These are phyloP conservation scores for Emmelina monodactyla DNA, from an alignment of 2,888 invertebrate genomes.

Conservation along the genomic window DNA sequence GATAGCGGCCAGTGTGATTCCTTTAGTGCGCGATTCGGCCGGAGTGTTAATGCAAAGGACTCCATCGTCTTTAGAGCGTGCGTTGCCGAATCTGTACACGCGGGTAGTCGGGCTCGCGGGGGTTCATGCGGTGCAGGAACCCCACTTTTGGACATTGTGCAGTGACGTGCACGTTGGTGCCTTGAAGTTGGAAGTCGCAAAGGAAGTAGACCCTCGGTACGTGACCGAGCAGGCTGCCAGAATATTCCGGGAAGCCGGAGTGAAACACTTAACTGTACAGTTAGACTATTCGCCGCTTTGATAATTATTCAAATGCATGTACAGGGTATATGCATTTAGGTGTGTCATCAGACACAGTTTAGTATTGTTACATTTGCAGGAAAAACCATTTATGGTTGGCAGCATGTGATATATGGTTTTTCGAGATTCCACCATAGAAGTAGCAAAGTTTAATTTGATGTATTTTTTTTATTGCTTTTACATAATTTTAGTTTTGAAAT, in stretches of 20 bases:
- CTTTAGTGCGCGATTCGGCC: slow-evolving; percentile 86
- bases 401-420: too few species aligned
- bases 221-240: slow-evolving; percentile 91
- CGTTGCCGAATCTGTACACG: slow-evolving; percentile 87
- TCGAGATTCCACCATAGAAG: too few species aligned
- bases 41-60: slow-evolving; percentile 94
- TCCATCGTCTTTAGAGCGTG: slow-evolving; percentile 81
- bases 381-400: too few species aligned
- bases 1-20: slow-evolving; percentile 86
- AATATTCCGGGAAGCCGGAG: slow-evolving; percentile 93
- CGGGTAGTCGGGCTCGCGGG: slow-evolving; percentile 90
- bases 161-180: slow-evolving; percentile 93
- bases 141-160: slow-evolving; percentile 98
- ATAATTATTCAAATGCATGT: slow-evolving; percentile 32
- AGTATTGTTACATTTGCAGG: too few species aligned
- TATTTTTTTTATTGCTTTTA: too few species aligned
- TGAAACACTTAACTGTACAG: slow-evolving; percentile 91
- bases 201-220: slow-evolving; percentile 91
- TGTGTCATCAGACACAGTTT: too few species aligned
- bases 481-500: too few species aligned
- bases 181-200: slow-evolving; percentile 93
- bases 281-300: slow-evolving; percentile 83
- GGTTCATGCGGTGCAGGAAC: slow-evolving; percentile 95
- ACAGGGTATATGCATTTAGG: slow-evolving; percentile 17
- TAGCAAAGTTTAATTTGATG: too few species aligned